Conservation (phyloP, 1,140 invertebrate species). For the Neelides sp. region DNA sequence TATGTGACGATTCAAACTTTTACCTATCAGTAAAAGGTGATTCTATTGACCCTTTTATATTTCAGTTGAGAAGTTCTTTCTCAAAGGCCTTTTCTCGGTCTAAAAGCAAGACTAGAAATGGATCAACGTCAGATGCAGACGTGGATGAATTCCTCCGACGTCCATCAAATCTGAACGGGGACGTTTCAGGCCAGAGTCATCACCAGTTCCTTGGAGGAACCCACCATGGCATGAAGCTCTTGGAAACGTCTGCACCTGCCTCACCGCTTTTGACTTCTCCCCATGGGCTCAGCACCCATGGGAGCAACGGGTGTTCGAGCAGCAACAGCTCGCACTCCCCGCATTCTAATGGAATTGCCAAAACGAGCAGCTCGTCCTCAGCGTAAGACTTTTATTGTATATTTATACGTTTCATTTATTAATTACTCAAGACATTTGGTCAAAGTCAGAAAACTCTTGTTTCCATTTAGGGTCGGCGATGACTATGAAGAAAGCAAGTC, state of each 20-base stretch:
- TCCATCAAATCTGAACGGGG: constrained; percentile 15
- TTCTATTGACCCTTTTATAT: too few species aligned
- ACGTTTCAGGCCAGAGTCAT: constrained; percentile 5
- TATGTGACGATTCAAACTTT: too few species aligned
- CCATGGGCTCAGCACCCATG: constrained; percentile 21
- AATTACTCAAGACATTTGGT: not conserved
- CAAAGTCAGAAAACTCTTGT: not conserved
- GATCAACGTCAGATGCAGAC: constrained; percentile 52
- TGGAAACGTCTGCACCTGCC: constrained; percentile 38
- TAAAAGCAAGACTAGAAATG: constrained; percentile 43
- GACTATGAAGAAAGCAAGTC: constrained; percentile 33
- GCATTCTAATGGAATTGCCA: constrained; percentile 31
- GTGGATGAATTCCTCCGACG: constrained; percentile 32
- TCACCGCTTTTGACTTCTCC: constrained; percentile 35
- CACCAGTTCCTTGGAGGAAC: constrained; percentile 32
- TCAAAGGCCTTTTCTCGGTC: constrained; percentile 88
- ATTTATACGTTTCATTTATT: constrained; percentile 1
- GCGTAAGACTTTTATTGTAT: constrained; percentile 37
- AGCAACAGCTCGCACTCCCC: constrained; percentile 16
- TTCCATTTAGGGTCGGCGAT: constrained; percentile 16
- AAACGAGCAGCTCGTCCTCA: constrained; percentile 40
- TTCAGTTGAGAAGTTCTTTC: constrained; percentile 86
- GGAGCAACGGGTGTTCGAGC: constrained; percentile 28
- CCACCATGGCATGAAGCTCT: constrained; percentile 36
- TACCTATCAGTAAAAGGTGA: too few species aligned